These are phyloP conservation scores for Kobus ellipsiprymnus DNA, from an alignment of 2,113 vertebrate genomes.

Conservation along the genomic window DNA sequence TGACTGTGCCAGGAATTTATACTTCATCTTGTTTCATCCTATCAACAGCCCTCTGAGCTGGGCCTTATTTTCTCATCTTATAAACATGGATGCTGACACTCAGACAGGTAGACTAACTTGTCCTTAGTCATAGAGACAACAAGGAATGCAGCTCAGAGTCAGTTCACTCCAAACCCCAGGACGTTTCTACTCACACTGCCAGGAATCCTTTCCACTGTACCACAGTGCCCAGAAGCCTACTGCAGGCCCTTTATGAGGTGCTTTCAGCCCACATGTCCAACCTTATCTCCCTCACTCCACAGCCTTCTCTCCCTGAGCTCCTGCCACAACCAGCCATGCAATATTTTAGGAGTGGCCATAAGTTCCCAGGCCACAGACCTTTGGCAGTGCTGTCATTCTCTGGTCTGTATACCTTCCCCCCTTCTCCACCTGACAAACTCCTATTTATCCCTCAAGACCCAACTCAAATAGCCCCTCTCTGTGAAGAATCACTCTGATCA, in stretches of 20 bases:
- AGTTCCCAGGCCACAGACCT: background rate
- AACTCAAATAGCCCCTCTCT: background rate
- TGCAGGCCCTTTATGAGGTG: background rate
- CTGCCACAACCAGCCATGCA: background rate
- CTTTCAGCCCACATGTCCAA: background rate
- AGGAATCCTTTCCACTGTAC: background rate
- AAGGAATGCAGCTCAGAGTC: background rate
- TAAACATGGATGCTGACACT: background rate
- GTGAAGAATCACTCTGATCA: background rate
- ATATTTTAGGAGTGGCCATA: background rate
- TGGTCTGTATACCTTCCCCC: background rate
- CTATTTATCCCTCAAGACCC: background rate
- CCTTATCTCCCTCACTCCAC: background rate
- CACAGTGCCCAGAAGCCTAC: background rate
- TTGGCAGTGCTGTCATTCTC: background rate
- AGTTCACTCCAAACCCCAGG: background rate
- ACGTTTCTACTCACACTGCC: background rate
- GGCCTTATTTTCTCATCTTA: background rate
- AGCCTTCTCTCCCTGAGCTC: background rate
- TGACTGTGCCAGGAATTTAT: background rate
- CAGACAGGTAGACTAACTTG: background rate
- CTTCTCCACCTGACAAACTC: background rate
- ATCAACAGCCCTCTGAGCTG: background rate
- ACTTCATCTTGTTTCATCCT: background rate
- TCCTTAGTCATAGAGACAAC: background rate